Percentiles rank a stretch among this genome's conserved stretches.
These are phyloP conservation scores for Grallaria varia DNA, from an alignment of 2,113 vertebrate species.

Conservation along the genomic window DNA sequence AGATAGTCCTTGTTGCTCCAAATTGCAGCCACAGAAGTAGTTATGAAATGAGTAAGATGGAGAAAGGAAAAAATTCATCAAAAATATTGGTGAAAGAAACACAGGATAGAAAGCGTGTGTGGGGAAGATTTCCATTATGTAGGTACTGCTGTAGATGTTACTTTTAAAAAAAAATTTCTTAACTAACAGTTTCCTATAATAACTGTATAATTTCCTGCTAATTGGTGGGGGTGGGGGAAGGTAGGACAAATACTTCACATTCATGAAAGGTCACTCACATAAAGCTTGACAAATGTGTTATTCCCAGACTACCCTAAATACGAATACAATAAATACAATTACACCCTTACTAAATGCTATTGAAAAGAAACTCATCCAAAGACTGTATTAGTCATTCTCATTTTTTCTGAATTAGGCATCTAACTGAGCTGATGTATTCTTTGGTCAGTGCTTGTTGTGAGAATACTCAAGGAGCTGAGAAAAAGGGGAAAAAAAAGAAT, in stretches of 20 bases:
- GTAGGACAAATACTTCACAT: neutral
- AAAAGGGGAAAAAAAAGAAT: neutral
- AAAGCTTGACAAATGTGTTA: neutral
- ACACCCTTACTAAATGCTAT: neutral
- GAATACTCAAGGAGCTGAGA: neutral
- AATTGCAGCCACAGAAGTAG: neutral
- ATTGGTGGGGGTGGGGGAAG: neutral
- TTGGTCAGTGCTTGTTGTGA: neutral
- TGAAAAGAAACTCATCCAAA: neutral
- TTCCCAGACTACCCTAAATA: neutral
- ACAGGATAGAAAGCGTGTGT: accelerated
- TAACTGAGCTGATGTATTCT: neutral
- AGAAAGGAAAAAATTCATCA: neutral
- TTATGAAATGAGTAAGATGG: neutral
- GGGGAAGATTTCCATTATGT: neutral
- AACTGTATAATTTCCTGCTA: neutral
- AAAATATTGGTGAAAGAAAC: neutral
- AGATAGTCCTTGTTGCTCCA: neutral
- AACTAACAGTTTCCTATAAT: neutral
- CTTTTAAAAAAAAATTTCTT: neutral
- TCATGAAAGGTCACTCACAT: neutral
- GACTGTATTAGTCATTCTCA: neutral
- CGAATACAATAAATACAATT: neutral
- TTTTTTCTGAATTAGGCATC: neutral
- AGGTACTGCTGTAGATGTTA: neutral